Conservation (phyloP, 2,113 vertebrate genomes). For the Aplodontia rufa region DNA sequence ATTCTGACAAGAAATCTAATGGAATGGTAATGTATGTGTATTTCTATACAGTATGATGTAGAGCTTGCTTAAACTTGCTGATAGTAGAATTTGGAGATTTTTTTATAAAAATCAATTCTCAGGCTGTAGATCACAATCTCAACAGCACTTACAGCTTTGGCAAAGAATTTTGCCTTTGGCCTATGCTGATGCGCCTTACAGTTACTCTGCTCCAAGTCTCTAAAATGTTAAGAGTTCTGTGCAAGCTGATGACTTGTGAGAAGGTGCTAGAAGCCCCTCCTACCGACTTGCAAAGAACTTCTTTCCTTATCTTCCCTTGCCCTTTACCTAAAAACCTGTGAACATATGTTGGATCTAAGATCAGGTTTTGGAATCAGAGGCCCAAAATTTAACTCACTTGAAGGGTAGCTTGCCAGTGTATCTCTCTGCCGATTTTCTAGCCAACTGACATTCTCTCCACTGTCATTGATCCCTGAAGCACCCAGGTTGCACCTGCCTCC, state of each 20-base stretch:
- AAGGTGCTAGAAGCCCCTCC: background rate
- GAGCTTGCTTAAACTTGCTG: slow-evolving; percentile 54
- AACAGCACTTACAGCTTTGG: slow-evolving; percentile 44
- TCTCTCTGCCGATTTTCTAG: background rate
- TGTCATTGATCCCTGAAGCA: background rate
- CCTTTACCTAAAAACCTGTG: background rate
- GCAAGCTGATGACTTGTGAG: background rate
- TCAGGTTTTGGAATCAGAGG: background rate
- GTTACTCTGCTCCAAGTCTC: slow-evolving; percentile 14
- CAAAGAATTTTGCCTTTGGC: slow-evolving; percentile 45
- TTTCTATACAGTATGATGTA: background rate
- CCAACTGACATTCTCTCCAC: background rate
- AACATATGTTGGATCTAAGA: background rate
- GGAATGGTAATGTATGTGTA: slow-evolving; percentile 40
- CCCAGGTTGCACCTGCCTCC: background rate
- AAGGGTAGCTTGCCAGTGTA: background rate
- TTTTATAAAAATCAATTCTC: slow-evolving; percentile 18
- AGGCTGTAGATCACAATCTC: slow-evolving; percentile 43
- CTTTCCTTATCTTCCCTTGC: background rate
- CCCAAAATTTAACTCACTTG: background rate
- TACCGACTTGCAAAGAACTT: background rate
- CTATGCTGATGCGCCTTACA: background rate
- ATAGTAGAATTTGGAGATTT: slow-evolving; percentile 54
- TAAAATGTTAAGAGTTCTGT: background rate
- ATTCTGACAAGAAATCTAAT: slow-evolving; percentile 39